Base-by-base conservation (phyloP, 2,888 invertebrate genomes). In the Acleris emargana region DNA sequence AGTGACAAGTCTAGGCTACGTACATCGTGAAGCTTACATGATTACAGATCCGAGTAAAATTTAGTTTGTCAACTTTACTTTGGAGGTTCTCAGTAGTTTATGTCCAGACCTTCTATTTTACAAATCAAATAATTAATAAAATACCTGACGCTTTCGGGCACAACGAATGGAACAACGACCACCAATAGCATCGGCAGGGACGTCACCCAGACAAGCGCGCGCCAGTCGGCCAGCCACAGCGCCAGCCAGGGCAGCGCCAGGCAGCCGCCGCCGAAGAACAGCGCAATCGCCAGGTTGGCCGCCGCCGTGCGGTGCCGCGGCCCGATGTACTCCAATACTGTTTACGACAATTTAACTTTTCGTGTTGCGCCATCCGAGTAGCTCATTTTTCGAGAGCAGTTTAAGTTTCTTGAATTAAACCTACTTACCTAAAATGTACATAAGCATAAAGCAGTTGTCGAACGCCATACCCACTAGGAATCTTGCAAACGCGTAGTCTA, bases 371-470 rank as follows among this genome's bases (percentile, higher is more conserved):
- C 25, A 25, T 25, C 25, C n/a, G n/a, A n/a, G n/a, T n/a, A n/a
- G n/a, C n/a, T 28, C 1, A 28, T 28, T 28, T 28, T 28, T 28
- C 7, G 7, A 28, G 9, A 28, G 0, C 0, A 28, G 28, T 28
- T 28, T 7, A 28, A 9, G 1, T 28, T 7, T 6, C 28, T 7
- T 28, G 5, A 53, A 17, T 53, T 51, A 2, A 28, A 76, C 93
- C 94, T 87, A 97, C 93, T 94, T 87, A 97, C 97, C 96, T 74
- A 97, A 87, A 83, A 97, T 97, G 75, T 96, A 97, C 94, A 97
- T 96, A 95, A 97, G 96, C 67, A 96, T 95, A 83, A 96, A 97
- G 81, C 96, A 96, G 81, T 96, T 96, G 83, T 97, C 97, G 79
- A 96, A 97, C 22, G 96, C 95, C 88, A 97, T 94, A 57, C 97